Conservation (phyloP, 1,140 invertebrate genomes). For the Dendroctonus ponderosae region DNA sequence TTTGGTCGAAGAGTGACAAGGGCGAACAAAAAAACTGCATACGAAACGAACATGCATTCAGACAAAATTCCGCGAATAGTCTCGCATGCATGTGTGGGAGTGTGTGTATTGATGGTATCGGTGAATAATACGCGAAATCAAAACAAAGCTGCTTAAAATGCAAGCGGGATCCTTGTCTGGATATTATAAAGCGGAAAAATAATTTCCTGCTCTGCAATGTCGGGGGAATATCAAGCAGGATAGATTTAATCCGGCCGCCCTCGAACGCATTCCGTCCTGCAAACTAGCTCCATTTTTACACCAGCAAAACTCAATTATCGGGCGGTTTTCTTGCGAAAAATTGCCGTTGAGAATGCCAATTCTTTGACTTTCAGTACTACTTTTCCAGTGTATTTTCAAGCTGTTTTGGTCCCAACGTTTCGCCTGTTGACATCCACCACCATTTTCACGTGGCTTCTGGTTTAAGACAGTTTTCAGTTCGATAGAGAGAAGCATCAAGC, state of each 20-base stretch:
- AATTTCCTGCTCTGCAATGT: constrained; percentile 46
- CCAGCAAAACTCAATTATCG: background rate
- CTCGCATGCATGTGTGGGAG: background rate
- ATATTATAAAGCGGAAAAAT: constrained; percentile 49
- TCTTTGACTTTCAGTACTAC: background rate
- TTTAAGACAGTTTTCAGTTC: too few species aligned
- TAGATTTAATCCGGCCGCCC: constrained; percentile 33
- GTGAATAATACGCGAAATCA: constrained; percentile 38
- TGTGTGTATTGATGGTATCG: constrained; percentile 14
- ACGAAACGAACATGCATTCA: background rate
- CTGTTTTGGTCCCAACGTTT: too few species aligned
- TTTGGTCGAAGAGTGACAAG: too few species aligned
- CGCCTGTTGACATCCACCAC: too few species aligned
- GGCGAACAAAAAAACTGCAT: too few species aligned
- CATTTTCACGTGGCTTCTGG: too few species aligned
- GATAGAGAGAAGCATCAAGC: too few species aligned
- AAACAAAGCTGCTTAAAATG: constrained; percentile 44
- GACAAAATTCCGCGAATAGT: constrained; percentile 23
- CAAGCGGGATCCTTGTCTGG: constrained; percentile 41
- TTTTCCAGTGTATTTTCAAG: too few species aligned
- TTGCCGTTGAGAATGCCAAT: constrained; percentile 18
- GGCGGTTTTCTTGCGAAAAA: constrained; percentile 1
- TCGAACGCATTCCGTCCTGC: background rate
- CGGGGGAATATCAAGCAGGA: constrained; percentile 46
- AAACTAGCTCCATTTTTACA: background rate